phyloP scores from a whole-genome alignment of 2,797 vertebrate genomes.

The Amazonetta brasiliensis region DNA sequence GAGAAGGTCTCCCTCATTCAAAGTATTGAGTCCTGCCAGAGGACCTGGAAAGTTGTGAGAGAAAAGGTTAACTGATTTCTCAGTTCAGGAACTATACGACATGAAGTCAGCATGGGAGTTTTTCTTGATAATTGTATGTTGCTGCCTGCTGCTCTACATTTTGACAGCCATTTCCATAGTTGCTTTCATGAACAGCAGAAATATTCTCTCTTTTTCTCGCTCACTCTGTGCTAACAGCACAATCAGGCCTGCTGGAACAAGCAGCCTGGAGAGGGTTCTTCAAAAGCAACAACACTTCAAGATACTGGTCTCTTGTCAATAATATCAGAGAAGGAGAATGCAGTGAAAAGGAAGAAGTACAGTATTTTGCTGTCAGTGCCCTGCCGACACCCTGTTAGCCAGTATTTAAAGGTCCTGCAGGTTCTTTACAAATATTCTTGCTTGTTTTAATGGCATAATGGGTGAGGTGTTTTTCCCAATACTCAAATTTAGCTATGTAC shows the following conservation, averaged over 20 bases:
- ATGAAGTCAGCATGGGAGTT: conserved; percentile 79
- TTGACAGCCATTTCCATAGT: conserved; percentile 85
- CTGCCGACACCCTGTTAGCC: conserved; percentile 72
- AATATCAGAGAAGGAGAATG: conserved; percentile 69
- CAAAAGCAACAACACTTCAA: conserved; percentile 82
- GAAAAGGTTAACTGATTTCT: conserved; percentile 82
- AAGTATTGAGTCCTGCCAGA: conserved; percentile 62
- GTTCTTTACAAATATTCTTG: conserved; percentile 69
- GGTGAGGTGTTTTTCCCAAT: conserved; percentile 54
- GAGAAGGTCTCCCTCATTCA: conserved; percentile 16
- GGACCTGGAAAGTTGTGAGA: conserved; percentile 80
- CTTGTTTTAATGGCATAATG: conserved; percentile 66
- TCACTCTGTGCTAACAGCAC: conserved; percentile 81
- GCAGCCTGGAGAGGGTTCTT: conserved; percentile 83
- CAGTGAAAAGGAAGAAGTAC: conserved; percentile 64
- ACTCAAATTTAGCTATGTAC: conserved; percentile 50
- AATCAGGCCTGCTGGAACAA: conserved; percentile 80
- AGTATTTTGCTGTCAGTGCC: conserved; percentile 72
- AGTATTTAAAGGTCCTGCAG: conserved; percentile 58
- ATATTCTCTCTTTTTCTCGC: conserved; percentile 81
- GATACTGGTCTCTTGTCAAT: conserved; percentile 77
- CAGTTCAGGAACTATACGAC: conserved; percentile 78
- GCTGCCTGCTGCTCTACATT: conserved; percentile 83
- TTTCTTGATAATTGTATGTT: conserved; percentile 86
- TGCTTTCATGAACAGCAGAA: conserved; percentile 83